A percentile compares a stretch with the other conserved stretches of the same genome.
phyloP scores from a whole-genome alignment of 2,797 vertebrate species.

The Silurus lanzhouensis region DNA sequence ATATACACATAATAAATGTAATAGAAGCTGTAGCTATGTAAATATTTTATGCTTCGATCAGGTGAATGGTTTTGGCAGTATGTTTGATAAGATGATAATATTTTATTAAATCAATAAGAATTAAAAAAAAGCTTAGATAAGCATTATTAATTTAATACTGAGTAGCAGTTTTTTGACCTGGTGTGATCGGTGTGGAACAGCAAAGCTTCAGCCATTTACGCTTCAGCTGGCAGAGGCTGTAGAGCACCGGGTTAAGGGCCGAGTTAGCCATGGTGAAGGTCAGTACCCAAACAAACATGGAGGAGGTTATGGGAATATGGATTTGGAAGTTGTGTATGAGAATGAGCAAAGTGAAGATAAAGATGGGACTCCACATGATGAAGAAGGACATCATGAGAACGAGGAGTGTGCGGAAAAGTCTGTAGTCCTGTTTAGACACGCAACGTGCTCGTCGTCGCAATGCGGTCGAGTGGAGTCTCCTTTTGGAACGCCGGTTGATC shows the following conservation, averaged over 20 bases:
- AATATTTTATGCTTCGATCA: neutral
- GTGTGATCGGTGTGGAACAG: constrained; percentile 58
- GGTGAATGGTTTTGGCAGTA: neutral
- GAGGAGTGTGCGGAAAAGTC: constrained; percentile 80
- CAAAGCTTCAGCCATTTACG: constrained; percentile 71
- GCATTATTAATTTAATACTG: neutral
- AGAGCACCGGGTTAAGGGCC: constrained; percentile 82
- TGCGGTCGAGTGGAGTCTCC: constrained; percentile 63
- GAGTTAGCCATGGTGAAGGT: constrained; percentile 83
- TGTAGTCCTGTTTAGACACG: constrained; percentile 79
- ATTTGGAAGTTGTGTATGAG: constrained; percentile 72
- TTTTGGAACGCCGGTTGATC: constrained; percentile 78
- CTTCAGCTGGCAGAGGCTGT: constrained; percentile 77
- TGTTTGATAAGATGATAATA: neutral
- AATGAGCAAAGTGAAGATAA: constrained; percentile 77
- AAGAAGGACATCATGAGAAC: constrained; percentile 83
- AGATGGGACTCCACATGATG: constrained; percentile 84
- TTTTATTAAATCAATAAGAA: neutral
- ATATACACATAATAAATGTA: neutral
- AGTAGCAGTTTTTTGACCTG: constrained; percentile 21
- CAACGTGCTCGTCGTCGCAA: constrained; percentile 62
- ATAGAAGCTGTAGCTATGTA: neutral
- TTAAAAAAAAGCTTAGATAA: neutral
- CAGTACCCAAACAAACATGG: constrained; percentile 81
- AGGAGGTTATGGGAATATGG: constrained; percentile 72